These are phyloP conservation scores for Hypselothyrea guttata DNA, from an alignment of 2,888 invertebrate genomes.

Conservation along the genomic window DNA sequence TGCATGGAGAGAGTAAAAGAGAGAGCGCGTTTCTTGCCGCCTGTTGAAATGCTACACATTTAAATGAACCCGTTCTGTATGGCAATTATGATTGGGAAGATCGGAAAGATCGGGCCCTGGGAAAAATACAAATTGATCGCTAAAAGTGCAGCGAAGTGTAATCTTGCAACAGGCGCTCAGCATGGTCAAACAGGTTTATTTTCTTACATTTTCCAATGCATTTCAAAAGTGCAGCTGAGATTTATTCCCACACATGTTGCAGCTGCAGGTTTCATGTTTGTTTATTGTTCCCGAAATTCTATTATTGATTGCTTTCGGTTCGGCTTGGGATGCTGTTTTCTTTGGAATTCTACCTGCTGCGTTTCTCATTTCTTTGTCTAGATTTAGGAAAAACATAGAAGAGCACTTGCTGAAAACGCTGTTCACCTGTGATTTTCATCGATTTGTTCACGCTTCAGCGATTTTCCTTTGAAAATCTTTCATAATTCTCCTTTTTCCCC, in stretches of 20 bases:
- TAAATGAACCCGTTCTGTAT: constrained; percentile 7
- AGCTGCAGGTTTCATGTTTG: constrained; percentile 9
- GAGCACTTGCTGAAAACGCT: constrained; percentile 6
- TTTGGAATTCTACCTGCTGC: constrained; percentile 8
- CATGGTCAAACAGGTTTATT: constrained; percentile 7
- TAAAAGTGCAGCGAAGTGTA: constrained; percentile 51
- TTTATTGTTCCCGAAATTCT: not conserved
- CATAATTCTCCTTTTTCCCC: too few species aligned
- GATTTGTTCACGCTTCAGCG: constrained; percentile 36
- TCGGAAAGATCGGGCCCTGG: not conserved
- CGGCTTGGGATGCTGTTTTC: constrained; percentile 8
- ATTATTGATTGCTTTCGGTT: not conserved
- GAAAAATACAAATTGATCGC: constrained; percentile 1
- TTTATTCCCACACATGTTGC: constrained; percentile 12
- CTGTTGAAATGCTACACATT: constrained; percentile 11
- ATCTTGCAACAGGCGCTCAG: constrained; percentile 45
- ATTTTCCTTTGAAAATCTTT: constrained; percentile 25
- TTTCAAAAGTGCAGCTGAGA: constrained; percentile 15
- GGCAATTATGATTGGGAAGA: too few species aligned
- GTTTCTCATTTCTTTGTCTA: not conserved
- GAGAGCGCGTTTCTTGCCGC: not conserved
- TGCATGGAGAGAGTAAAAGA: not conserved
- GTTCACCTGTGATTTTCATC: constrained; percentile 18
- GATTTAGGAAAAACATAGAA: not conserved
- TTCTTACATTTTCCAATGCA: too few species aligned